Evolutionary conservation across 2,113 vertebrate species (phyloP), one percentile per base, ranked within the genome.

Genomic region (Nannospalax galili): DNA sequence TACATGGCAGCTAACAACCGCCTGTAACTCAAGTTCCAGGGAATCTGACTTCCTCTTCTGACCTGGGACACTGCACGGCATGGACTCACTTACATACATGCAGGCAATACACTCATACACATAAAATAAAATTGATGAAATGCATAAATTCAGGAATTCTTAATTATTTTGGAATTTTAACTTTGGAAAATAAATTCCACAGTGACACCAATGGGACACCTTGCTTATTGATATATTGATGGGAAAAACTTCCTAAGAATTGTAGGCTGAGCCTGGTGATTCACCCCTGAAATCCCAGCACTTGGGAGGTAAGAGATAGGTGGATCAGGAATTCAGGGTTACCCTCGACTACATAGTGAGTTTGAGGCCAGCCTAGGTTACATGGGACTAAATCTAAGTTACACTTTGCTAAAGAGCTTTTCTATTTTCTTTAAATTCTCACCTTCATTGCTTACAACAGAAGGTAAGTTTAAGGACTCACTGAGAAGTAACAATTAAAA

Each of bases 121-220:
- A 52, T 52, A 52, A 40, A 32, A 30, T 32, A 65, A 65, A 30
- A 45, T 5, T 58, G 42, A 22, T 22, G 32, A 65, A 67, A 45
- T 64, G 62, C 20, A 35, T 45, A 45, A 42, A 45, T 84, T 65
- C 26, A 78, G 11, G 90, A 89, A 58, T 67, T 35, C 4, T 77
- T 52, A 80, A 58, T 30, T 90, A 73, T 74, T 80, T 90, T 60
- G 69, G 73, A 42, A 30, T 78, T 92, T 92, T 90, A 64, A 82
- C 22, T 67, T 87, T 79, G 70, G 70, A 56, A 67, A 92, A 74
- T 45, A 93, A 78, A 74, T 85, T 93, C 32, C 77, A 2, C 81
- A 87, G 3, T 60, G 45, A 86, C 40, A 70, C 32, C 48, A 62
- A n/a, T n/a, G n/a, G n/a, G n/a, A n/a, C n/a, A n/a, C n/a, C n/a